Evolutionary conservation across 2,797 vertebrate species (phyloP).

Genomic region (Harpagifer antarcticus): DNA sequence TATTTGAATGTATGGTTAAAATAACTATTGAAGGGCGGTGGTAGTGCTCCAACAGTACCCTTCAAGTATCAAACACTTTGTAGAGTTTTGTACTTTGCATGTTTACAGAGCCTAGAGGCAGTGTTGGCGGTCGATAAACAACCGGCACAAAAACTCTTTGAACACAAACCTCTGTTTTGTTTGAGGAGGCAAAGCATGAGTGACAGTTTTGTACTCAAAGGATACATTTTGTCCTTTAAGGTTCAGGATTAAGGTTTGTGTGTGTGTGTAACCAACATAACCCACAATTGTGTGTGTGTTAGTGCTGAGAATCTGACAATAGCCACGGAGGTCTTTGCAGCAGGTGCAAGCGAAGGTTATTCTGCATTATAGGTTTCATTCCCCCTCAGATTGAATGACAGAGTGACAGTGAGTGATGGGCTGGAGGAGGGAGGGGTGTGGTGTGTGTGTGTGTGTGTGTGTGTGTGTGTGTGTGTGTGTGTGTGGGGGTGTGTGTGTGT

Average conservation of each 20-base stretch:
- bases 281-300: not conserved
- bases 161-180: not conserved
- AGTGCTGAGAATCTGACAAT: constrained; percentile 24
- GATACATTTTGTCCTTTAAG: constrained; percentile 17
- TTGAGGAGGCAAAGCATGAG: constrained; percentile 9
- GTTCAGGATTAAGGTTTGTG: constrained; percentile 4
- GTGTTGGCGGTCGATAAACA: constrained; percentile 8
- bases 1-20: not conserved
- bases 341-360: constrained; percentile 56
- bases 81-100: not conserved
- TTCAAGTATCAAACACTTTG: constrained; percentile 6
- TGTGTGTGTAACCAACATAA: not conserved
- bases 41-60: not conserved
- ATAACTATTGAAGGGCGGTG: not conserved
- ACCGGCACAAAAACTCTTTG: not conserved
- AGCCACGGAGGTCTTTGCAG: constrained; percentile 19
- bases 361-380: constrained; percentile 52
- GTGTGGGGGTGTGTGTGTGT: too few relatives aligned
- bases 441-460: too few relatives aligned
- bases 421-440: too few relatives aligned
- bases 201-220: constrained; percentile 1
- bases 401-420: constrained; percentile 69
- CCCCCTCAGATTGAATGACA: constrained; percentile 48
- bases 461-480: too few relatives aligned
- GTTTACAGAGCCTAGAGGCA: not conserved